Evolutionary conservation across 1,140 invertebrate genomes (phyloP), one percentile per base, ranked within the genome.

Genomic region (Drosophila mayri): DNA sequence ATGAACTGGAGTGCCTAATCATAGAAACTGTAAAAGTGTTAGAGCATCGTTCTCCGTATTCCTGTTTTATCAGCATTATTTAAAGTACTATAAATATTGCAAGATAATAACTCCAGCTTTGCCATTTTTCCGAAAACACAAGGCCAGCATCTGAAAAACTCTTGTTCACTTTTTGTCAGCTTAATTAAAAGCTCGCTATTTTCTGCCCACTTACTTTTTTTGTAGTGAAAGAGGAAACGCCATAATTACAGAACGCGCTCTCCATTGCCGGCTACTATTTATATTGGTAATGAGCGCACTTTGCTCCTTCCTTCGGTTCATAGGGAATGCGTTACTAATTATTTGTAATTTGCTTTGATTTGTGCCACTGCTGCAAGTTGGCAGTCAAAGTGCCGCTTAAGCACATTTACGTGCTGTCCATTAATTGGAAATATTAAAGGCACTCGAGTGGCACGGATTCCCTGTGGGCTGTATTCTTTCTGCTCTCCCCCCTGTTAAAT

Each of bases 331-430:
- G 67, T 80, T 84, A 71, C 80, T 78, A 88, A 88, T 88, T 90
- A 90, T 78, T 80, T 88, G 73, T 70, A 88, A 90, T 88, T 84
- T 71, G 37, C 85, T 80, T 90, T 84, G 85, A 88, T 87, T 87
- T 77, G 62, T 50, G 55, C 37, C 30, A 30, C 44, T 32, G 16
- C 68, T 43, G 41, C 70, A 43, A 52, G 41, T 43, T 28, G 44
- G 55, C 25, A 70, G 50, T 47, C 41, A 80, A 76, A 88, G 63
- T 79, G 72, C 80, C 28, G 72, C 44, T 71, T 74, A 77, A 88
- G 83, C 76, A 70, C 64, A 81, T 75, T 81, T 80, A 67, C 60
- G 59, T 82, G 72, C 72, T 79, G 67, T 43, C 61, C 59, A 74
- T 67, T 84, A 77, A 83, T 87, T 80, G 71, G 64, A 77, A 77